Percentiles rank a stretch among this genome's conserved stretches.
Evolutionary conservation across 2,797 vertebrate genomes (phyloP).

Genomic region (Cebuella pygmaea): DNA sequence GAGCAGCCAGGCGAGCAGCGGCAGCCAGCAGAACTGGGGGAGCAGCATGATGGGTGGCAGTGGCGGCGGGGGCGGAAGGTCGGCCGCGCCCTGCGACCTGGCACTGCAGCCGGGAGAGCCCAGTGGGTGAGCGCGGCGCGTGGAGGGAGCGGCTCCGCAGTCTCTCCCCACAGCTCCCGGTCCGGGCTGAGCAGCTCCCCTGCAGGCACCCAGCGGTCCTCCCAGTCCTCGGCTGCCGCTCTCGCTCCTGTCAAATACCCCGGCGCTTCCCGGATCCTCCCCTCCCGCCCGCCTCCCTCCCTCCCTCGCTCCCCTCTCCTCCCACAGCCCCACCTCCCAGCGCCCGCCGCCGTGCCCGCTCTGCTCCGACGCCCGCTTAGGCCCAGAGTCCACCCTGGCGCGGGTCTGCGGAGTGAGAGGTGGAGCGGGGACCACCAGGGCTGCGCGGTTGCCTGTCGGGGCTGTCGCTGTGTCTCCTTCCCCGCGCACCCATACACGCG

Average conservation of each 20-base stretch:
- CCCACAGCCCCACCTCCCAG: slow-evolving; percentile 23
- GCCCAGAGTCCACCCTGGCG: not conserved
- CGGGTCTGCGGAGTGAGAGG: not conserved
- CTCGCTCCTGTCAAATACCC: slow-evolving; percentile 65
- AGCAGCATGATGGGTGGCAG: slow-evolving; percentile 68
- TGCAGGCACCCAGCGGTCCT: not conserved
- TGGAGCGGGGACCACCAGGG: not conserved
- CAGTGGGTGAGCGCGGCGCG: not conserved
- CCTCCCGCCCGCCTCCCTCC: not conserved
- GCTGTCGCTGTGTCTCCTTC: not conserved
- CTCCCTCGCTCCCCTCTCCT: not conserved
- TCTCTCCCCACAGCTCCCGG: not conserved
- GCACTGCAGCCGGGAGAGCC: not conserved
- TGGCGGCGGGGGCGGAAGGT: not conserved
- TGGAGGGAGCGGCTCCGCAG: not conserved
- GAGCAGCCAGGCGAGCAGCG: slow-evolving; percentile 80
- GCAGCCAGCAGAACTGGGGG: slow-evolving; percentile 71
- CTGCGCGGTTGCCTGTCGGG: rapidly evolving
- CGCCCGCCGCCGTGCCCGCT: not conserved
- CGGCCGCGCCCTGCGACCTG: not conserved
- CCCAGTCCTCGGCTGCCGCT: not conserved
- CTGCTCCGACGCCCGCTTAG: not conserved
- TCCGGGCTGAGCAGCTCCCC: not conserved
- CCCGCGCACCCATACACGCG: not conserved
- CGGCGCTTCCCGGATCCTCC: slow-evolving; percentile 63